Base-by-base conservation (phyloP, 2,888 invertebrate species). In the Drosophila nr. fundita region DNA sequence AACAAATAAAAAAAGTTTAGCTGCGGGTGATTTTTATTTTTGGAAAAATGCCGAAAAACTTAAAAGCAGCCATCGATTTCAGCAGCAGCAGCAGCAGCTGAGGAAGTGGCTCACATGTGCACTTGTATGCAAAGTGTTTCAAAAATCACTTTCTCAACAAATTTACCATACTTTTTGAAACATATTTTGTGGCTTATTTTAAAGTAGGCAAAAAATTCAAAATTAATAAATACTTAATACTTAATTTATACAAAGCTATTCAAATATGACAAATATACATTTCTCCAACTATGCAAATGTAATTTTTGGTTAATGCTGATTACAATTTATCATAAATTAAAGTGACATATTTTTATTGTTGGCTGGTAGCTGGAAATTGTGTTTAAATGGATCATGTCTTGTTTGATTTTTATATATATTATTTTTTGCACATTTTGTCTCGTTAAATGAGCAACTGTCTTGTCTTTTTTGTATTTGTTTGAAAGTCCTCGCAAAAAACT, bases 1-100 rank as follows among this genome's bases (percentile, higher is more conserved):
- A 64, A 53, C 49, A 48, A 40, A 66, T 34, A 54, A 36, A 53
- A 53, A 45, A 72, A 58, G 11, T 54, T 62, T 5, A 72, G 77
- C 86, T 85, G 80, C 88, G 86, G 86, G 83, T 79, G 80, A 85
- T 79, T 87, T 85, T 87, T 87, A 85, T 83, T 85, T 85, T 75
- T 75, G 63, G 66, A 38, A 63, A 67, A 72, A 36, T 38, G 49
- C 40, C 21, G 49, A 63, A 42, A 49, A 69, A 76, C 64, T 73
- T 69, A 62, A 83, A 77, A 72, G 52, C 68, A 69, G 54, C 60
- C 63, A 80, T 84, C 68, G 80, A 77, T 38, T 38, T 18, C 38
- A 38, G 18, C 72, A 63, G 15, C 36, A 38, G 18, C 72, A 63
- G 15, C 36, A 36, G 18, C 10, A 24, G 36, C 30, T 13, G 18